phyloP scores from a whole-genome alignment of 2,113 vertebrate genomes.

The Pelodiscus sinensis region DNA sequence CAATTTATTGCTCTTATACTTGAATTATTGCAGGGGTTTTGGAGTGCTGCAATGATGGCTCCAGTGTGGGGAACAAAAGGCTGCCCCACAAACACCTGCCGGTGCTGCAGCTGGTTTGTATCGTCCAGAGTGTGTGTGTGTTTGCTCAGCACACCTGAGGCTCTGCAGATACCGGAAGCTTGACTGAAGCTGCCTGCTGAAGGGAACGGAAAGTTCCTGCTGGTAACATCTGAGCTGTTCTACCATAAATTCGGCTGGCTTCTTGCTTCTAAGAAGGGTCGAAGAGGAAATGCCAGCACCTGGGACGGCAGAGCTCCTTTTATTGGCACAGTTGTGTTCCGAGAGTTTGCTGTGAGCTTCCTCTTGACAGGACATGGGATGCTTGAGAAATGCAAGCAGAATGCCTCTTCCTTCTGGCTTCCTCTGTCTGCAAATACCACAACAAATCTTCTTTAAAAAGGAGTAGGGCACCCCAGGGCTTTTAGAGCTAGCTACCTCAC shows the following conservation, averaged over 20 bases:
- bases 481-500: not conserved
- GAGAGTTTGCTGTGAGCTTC: not conserved
- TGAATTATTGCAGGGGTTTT: not conserved
- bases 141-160: not conserved
- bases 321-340: not conserved
- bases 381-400: not conserved
- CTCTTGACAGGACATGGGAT: not conserved
- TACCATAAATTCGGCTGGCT: not conserved
- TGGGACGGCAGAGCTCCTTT: not conserved
- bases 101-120: not conserved
- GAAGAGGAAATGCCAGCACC: conserved; percentile 8
- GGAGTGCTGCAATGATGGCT: not conserved
- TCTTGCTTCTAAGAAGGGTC: not conserved
- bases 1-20: fast-evolving
- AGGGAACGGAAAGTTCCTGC: not conserved
- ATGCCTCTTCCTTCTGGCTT: not conserved
- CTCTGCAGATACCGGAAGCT: not conserved
- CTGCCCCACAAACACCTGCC: conserved; percentile 6
- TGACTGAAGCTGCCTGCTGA: fast-evolving
- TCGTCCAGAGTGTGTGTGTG: not conserved
- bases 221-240: fast-evolving
- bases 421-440: not conserved
- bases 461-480: fast-evolving
- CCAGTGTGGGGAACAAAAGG: not conserved
- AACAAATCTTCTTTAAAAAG: not conserved